Evolutionary conservation across 2,888 invertebrate genomes (phyloP), one percentile per base, ranked within the genome.

Genomic region (Drosophila kuntzei): DNA sequence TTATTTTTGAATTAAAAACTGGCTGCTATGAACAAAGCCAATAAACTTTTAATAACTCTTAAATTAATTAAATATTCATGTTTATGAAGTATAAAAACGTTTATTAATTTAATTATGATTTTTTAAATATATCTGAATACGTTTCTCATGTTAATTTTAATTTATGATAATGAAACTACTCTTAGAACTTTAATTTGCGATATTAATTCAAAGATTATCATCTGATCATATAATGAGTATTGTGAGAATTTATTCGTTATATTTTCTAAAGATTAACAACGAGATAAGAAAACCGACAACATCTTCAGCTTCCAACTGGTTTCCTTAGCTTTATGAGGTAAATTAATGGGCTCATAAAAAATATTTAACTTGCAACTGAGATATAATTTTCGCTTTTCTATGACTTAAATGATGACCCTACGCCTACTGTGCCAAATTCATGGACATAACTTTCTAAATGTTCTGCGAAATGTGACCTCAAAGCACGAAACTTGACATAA

Each of bases 401-500:
- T 32, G 5, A n/a, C 5, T 20, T 4, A 18, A 18, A 18, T 12
- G 25, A 27, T 25, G n/a, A 5, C n/a, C 2, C 44, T 58, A 59
- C 55, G 47, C 62, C 59, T 53, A 71, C 43, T 59, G 67, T 53
- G 62, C 74, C 55, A 41, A 76, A 62, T 62, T 71, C 36, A 16
- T 53, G 41, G n/a, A 20, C 27, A 37, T 50, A 29, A 67, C 75
- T 75, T 75, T 75, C 75, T 76, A 75, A 75, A 67, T 22, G 57
- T n/a, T 22, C 8, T 37, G 2, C 22, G 11, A 32, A 59, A 36
- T 51, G 16, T 34, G 47, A 16, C 36, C 65, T 44, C 44, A 53
- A 58, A 43, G 25, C 71, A 71, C 71, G 62, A 74, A 74, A 70
- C 29, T 59, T 50, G 61, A 57, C 43, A 66, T 71, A 51, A 12